Base-by-base conservation (phyloP, 2,888 invertebrate genomes). In the Girardia tigrina region DNA sequence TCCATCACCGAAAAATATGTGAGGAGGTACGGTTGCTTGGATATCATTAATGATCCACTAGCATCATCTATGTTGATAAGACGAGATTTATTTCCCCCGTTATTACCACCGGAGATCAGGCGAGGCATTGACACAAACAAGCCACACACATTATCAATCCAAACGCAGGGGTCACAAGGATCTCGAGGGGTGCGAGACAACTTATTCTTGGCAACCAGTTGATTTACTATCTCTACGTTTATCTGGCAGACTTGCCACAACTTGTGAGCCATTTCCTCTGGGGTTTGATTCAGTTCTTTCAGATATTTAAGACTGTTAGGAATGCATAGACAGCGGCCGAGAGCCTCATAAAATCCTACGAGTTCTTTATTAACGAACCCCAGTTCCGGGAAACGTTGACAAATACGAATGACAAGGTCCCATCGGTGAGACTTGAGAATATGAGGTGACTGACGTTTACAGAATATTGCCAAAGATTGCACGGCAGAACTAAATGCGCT, bases 151-250 rank as follows among this genome's bases (percentile, higher is more conserved):
- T 72, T 29, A 26, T 72, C 73, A n/a, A 72, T 26, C 73, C 73
- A 72, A n/a, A 72, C 73, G 23, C 73, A 72, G 26, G 73, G 73
- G 29, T 72, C 73, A 28, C 29, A 28, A 8, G 73, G 73, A 36
- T 29, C 36, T 12, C 36, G 6, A 8, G 26, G 29, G 20, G 23
- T 36, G 23, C 36, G 23, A 6, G 36, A 29, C 8, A 36, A 26
- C 29, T 16, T 6, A 20, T 72, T 56, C 6, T 72, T 26, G 2
- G 14, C 6, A 16, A 72, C 29, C 42, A 72, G n/a, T 36, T 72
- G 73, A 28, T 56, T 56, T 4, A 56, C 56, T 23, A 56, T 16
- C 8, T 56, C 56, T 2, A 56, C 56, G 23, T 56, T 56, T n/a
- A 56, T 56, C 56, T 56, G 56, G 23, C 56, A 56, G 20, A 56